phyloP scores from a whole-genome alignment of 2,888 invertebrate species.

The Archips xylosteana region DNA sequence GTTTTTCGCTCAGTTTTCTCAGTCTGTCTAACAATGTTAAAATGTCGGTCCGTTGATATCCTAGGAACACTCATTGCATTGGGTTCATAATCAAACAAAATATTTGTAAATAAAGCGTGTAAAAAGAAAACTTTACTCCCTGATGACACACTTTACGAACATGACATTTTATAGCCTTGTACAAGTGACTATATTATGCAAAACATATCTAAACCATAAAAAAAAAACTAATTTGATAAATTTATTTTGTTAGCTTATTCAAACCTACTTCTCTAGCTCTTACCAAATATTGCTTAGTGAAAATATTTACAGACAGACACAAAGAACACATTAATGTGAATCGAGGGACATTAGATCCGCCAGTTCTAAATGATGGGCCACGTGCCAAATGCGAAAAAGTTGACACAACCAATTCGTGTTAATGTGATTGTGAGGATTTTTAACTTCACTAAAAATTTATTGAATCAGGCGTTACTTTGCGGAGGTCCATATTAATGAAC shows the following conservation, averaged over 20 bases:
- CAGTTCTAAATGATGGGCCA: neutral
- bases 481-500: no score
- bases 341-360: neutral
- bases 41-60: neutral
- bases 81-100: neutral
- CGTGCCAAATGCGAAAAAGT: neutral
- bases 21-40: neutral
- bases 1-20: conserved; percentile 5
- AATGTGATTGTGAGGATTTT: neutral
- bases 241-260: no score
- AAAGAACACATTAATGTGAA: neutral
- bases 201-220: no score
- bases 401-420: neutral
- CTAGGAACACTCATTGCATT: neutral
- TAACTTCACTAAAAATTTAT: no score
- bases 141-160: neutral
- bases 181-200: no score
- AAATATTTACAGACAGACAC: neutral
- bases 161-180: no score
- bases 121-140: neutral
- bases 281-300: neutral
- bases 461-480: no score
- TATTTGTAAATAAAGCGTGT: no score
- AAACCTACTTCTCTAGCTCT: neutral
- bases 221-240: no score